Percentiles rank a stretch among this genome's conserved stretches.
phyloP scores from a whole-genome alignment of 2,113 vertebrate species.

The Butorides virescens region DNA sequence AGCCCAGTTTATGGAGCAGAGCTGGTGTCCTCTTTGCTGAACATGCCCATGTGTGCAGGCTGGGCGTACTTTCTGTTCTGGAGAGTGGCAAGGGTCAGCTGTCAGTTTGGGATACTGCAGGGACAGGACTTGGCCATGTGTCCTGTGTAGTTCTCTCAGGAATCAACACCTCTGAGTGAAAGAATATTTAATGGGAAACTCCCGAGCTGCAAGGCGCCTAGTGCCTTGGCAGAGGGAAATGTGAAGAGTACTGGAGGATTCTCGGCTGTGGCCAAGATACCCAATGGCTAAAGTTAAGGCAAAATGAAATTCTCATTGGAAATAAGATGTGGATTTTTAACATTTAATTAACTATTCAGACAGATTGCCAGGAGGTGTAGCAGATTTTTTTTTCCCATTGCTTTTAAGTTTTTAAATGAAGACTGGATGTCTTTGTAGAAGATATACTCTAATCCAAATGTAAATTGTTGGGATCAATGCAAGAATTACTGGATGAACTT shows the following conservation, averaged over 20 bases:
- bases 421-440: slow-evolving; percentile 16
- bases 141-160: background rate
- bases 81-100: background rate
- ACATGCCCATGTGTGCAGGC: background rate
- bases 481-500: slow-evolving; percentile 64
- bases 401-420: slow-evolving; percentile 52
- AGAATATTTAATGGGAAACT: background rate
- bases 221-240: background rate
- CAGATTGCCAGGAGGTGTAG: background rate
- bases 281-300: background rate
- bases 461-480: slow-evolving; percentile 62
- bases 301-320: background rate
- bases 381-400: background rate
- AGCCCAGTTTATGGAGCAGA: background rate
- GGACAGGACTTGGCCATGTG: background rate
- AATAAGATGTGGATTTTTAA: background rate
- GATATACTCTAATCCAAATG: slow-evolving; percentile 37
- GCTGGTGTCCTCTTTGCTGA: background rate
- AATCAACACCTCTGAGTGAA: background rate
- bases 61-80: rapidly evolving
- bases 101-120: background rate
- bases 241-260: background rate
- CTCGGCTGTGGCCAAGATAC: background rate
- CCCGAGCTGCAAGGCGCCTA: background rate
- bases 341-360: slow-evolving; percentile 23